Evolutionary conservation across 2,888 invertebrate species (phyloP), one percentile per base, ranked within the genome.

Genomic region (Hemistola chrysoprasaria): DNA sequence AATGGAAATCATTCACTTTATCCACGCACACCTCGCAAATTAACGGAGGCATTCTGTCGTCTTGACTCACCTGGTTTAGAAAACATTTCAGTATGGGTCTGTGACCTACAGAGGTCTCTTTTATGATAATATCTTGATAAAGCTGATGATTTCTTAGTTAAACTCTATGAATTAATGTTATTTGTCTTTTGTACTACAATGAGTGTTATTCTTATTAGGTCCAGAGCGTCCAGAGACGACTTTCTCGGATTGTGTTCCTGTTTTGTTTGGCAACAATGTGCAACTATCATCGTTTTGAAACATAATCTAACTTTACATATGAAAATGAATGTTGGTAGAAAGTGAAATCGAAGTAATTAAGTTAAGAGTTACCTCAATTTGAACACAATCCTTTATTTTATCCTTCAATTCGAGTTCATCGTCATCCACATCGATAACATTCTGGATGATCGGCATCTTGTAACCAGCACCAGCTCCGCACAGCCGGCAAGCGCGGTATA

Each of bases 11-110:
- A 58, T 91, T 90, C 38, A 92, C 88, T 73, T 92, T 92, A 54
- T 92, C 92, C 8, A 90, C 90, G 24, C 92, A 92, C 6, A 91
- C 59, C 53, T 88, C 89, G 50, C 92, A 92, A 37, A 92, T 90
- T 6, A 90, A 77, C 0, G 92, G 92, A 0, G 92, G 92, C 92
- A 92, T 92, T 60, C 87, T 89, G 51, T 92, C 92, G 42, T 89
- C 79, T 47, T 78, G 76, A 4, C 76, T 67, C 0, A 92, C 90
- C 92, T 92, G 65, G n/a, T n/a, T n/a, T n/a, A n/a, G 0, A 72
- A 52, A 10, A 8, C 8, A 6, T 10, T 6, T 20, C 6, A 21
- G 25, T 11, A 29, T 9, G n/a, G n/a, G n/a, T n/a, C n/a, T n/a
- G n/a, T n/a, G n/a, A n/a, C n/a, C n/a, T n/a, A n/a, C n/a, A n/a